Evolutionary conservation across 2,888 invertebrate species (phyloP).

Genomic region (Sphecodes monilicornis): DNA sequence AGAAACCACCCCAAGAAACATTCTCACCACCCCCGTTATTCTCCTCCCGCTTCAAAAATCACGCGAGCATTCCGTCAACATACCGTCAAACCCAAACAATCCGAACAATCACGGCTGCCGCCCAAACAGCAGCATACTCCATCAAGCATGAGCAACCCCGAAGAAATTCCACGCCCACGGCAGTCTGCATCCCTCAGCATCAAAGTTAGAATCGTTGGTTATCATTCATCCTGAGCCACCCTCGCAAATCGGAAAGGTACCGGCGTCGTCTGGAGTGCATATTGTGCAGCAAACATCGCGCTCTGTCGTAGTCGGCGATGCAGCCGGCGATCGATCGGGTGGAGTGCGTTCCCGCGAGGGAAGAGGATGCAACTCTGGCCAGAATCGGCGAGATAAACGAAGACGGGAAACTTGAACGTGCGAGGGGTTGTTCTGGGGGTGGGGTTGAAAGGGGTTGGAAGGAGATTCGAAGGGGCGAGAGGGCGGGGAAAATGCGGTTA

Average conservation of each 20-base stretch:
- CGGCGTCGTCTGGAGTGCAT: not conserved
- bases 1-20: not conserved
- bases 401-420: constrained; percentile 9
- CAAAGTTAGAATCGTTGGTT: not conserved
- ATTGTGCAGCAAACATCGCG: constrained; percentile 23
- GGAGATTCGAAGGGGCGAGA: not conserved
- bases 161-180: constrained; percentile 1
- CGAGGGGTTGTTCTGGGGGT: not conserved
- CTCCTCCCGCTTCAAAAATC: not conserved
- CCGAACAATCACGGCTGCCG: not conserved
- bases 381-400: constrained; percentile 8
- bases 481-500: constrained; percentile 41
- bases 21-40: no score
- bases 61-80: not conserved
- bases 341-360: constrained; percentile 32
- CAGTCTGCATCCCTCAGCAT: not conserved
- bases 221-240: not conserved
- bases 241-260: not conserved
- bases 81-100: not conserved
- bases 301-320: constrained; percentile 52
- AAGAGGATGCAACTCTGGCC: constrained; percentile 37
- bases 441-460: not conserved
- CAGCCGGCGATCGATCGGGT: constrained; percentile 65
- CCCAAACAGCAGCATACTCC: not conserved
- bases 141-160: not conserved